Conservation (phyloP, 2,797 vertebrate species). For the Xenops minutus region DNA sequence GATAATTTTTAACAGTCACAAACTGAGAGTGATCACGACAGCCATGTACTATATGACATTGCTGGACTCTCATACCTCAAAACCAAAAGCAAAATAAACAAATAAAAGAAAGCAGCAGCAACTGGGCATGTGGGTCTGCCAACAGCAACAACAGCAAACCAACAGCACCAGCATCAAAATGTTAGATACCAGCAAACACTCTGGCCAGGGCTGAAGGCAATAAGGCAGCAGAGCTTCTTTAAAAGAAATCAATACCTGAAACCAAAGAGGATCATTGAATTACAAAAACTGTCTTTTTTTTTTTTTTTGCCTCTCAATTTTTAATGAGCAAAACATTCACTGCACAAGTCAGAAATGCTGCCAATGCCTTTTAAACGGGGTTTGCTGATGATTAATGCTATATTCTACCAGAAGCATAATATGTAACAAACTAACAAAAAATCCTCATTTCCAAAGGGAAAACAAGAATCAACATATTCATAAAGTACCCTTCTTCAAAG, state of each 20-base stretch:
- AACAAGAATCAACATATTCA: not conserved
- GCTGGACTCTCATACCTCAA: not conserved
- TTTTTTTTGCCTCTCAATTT: not conserved
- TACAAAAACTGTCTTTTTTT: not conserved
- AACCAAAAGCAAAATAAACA: not conserved
- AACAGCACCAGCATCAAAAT: not conserved
- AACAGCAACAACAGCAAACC: not conserved
- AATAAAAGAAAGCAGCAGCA: not conserved
- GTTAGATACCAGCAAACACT: not conserved
- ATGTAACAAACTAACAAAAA: not conserved
- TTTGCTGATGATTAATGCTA: not conserved
- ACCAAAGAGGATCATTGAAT: not conserved
- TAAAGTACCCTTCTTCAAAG: not conserved
- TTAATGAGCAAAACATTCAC: constrained; percentile 17
- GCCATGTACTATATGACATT: rapidly evolving
- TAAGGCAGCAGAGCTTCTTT: not conserved
- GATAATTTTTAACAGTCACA: not conserved
- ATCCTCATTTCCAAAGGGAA: not conserved
- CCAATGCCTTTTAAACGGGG: not conserved
- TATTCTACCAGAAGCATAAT: not conserved
- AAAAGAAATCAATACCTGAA: constrained; percentile 11
- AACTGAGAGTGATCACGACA: not conserved
- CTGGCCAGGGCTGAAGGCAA: not conserved
- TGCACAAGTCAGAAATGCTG: not conserved
- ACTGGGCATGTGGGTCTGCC: rapidly evolving